Evolutionary conservation across 2,888 invertebrate genomes (phyloP).

Genomic region (Liodrosophila aerea): DNA sequence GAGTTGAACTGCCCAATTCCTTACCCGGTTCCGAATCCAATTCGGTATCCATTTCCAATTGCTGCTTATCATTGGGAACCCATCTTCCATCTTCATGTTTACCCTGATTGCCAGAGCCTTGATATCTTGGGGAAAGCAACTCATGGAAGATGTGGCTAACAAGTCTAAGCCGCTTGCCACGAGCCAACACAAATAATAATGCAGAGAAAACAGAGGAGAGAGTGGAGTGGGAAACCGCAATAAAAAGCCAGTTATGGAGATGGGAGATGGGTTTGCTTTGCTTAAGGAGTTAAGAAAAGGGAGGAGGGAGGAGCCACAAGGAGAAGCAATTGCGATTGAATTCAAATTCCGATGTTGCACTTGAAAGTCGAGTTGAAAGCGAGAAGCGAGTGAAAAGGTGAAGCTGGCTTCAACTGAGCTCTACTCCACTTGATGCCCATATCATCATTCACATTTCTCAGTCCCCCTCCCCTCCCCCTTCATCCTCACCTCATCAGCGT

Average conservation of each 20-base stretch:
- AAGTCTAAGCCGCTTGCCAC: conserved; percentile 56
- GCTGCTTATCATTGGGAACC: conserved; percentile 40
- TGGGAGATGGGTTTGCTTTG: background rate
- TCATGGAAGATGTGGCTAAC: conserved; percentile 56
- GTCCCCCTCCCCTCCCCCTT: background rate
- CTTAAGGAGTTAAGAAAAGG: background rate
- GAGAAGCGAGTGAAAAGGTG: conserved; percentile 35
- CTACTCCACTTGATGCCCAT: conserved; percentile 8
- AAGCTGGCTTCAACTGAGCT: conserved; percentile 44
- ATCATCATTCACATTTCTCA: conserved; percentile 7
- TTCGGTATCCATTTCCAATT: conserved; percentile 18
- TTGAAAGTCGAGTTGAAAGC: conserved; percentile 62
- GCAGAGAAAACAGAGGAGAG: conserved; percentile 2
- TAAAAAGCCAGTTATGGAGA: conserved; percentile 30
- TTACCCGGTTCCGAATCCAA: conserved; percentile 20
- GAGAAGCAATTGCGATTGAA: conserved; percentile 59
- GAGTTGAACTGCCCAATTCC: conserved; percentile 28
- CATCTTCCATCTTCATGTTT: conserved; percentile 52
- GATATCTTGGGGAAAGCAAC: conserved; percentile 39
- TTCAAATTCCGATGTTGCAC: conserved; percentile 65
- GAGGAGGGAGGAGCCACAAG: background rate
- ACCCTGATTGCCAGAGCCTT: conserved; percentile 36
- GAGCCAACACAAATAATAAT: conserved; percentile 31
- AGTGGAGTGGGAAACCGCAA: conserved; percentile 28
- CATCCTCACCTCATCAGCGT: background rate